Percentiles rank a stretch among this genome's conserved stretches.
phyloP scores from a whole-genome alignment of 2,888 invertebrate genomes.

The Sericinus montela region DNA sequence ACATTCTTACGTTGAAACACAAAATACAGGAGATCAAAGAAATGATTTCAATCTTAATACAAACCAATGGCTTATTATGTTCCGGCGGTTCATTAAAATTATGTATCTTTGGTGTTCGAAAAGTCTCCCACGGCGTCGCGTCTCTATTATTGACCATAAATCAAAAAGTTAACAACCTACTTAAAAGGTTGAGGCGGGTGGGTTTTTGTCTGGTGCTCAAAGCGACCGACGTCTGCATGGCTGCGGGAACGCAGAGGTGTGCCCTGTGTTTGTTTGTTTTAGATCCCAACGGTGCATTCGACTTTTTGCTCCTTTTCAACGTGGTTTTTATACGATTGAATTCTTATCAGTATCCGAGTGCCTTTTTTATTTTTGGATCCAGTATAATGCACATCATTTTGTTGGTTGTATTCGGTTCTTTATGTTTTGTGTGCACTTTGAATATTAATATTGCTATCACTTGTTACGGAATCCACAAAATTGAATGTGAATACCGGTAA shows the following conservation, averaged over 20 bases:
- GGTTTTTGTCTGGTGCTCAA: conserved; percentile 74
- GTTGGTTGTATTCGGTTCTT: conserved; percentile 3
- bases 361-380: conserved; percentile 38
- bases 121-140: conserved; percentile 76
- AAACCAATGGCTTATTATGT: conserved; percentile 64
- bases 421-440: background rate
- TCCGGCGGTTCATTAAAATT: conserved; percentile 73
- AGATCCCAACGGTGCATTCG: conserved; percentile 74
- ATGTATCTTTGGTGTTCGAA: conserved; percentile 65
- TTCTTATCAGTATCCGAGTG: conserved; percentile 56
- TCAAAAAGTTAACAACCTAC: conserved; percentile 80
- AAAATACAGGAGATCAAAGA: conserved; percentile 52
- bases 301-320: conserved; percentile 64
- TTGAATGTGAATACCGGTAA: background rate
- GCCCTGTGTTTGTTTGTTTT: conserved; percentile 75
- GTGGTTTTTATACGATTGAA: conserved; percentile 66
- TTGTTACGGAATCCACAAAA: conserved; percentile 9
- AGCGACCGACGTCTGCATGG: conserved; percentile 64
- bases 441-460: conserved; percentile 8
- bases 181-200: conserved; percentile 73
- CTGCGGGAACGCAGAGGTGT: conserved; percentile 52
- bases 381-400: conserved; percentile 21
- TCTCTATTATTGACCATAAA: conserved; percentile 79
- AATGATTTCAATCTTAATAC: conserved; percentile 46
- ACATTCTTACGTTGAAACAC: conserved; percentile 29